phyloP scores from a whole-genome alignment of 2,113 vertebrate species.

The Pterocles gutturalis region DNA sequence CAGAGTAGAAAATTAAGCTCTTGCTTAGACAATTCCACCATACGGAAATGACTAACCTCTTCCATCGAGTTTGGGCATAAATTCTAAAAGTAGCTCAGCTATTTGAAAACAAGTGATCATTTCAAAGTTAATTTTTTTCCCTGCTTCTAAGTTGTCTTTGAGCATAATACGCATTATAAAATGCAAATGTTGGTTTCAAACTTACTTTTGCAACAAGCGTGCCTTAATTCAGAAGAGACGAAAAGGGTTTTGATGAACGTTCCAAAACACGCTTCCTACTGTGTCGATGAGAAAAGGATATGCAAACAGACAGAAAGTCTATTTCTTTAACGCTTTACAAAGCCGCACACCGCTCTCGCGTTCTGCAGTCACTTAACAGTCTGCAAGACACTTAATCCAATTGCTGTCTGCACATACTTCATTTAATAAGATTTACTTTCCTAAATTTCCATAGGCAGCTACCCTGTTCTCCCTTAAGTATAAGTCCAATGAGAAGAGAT shows the following conservation, averaged over 20 bases:
- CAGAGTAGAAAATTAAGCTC: not conserved
- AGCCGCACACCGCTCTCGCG: not conserved
- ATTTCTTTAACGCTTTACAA: not conserved
- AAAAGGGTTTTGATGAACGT: not conserved
- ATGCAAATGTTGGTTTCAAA: fast-evolving
- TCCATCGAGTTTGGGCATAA: not conserved
- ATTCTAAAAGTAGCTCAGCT: not conserved
- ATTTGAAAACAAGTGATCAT: not conserved
- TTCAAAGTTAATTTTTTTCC: not conserved
- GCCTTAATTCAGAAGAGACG: not conserved
- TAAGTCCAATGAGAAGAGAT: not conserved
- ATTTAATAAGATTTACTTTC: not conserved
- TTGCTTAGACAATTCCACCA: not conserved
- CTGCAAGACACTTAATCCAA: not conserved
- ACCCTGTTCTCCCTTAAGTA: not conserved
- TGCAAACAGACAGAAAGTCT: not conserved
- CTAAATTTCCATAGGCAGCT: not conserved
- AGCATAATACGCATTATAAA: not conserved
- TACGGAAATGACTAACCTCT: not conserved
- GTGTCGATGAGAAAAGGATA: not conserved
- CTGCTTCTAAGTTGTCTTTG: not conserved
- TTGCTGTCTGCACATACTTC: not conserved
- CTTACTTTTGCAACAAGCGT: not conserved
- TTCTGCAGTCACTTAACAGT: not conserved
- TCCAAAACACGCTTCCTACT: not conserved